phyloP scores from a whole-genome alignment of 1,140 invertebrate species.

The Cydia amplana region DNA sequence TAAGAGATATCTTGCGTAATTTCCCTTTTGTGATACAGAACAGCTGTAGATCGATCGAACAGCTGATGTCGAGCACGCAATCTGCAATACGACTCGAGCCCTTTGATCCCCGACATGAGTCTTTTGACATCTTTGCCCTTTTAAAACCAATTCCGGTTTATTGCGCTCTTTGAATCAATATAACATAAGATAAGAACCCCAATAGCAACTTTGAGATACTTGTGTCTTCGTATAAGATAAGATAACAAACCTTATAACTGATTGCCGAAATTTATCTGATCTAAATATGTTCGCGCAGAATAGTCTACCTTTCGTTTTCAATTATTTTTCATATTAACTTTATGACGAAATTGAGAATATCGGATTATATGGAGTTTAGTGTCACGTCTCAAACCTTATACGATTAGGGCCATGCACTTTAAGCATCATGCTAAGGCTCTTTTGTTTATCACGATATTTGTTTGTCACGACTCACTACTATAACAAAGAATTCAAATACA shows the following conservation, averaged over 20 bases:
- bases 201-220: not conserved
- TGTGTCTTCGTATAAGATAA: not conserved
- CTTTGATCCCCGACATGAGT: not conserved
- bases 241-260: not conserved
- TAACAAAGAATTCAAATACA: too few relatives aligned
- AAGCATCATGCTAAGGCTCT: too few relatives aligned
- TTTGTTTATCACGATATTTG: too few relatives aligned
- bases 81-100: constrained; percentile 6
- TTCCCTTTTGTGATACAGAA: not conserved
- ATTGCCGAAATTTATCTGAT: not conserved
- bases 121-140: constrained; percentile 9
- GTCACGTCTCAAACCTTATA: too few relatives aligned
- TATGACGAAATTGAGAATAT: too few relatives aligned
- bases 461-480: too few relatives aligned
- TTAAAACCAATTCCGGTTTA: constrained; percentile 13
- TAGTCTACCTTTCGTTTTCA: too few relatives aligned
- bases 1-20: not conserved
- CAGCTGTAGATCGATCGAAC: too few relatives aligned
- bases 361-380: too few relatives aligned
- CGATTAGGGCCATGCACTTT: too few relatives aligned
- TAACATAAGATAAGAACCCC: not conserved
- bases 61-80: not conserved
- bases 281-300: not conserved
- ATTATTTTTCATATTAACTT: too few relatives aligned
- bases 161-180: constrained; percentile 9